Percentiles rank a stretch among this genome's conserved stretches.
phyloP scores from a whole-genome alignment of 1,140 invertebrate genomes.

The Scylla paramamosain region DNA sequence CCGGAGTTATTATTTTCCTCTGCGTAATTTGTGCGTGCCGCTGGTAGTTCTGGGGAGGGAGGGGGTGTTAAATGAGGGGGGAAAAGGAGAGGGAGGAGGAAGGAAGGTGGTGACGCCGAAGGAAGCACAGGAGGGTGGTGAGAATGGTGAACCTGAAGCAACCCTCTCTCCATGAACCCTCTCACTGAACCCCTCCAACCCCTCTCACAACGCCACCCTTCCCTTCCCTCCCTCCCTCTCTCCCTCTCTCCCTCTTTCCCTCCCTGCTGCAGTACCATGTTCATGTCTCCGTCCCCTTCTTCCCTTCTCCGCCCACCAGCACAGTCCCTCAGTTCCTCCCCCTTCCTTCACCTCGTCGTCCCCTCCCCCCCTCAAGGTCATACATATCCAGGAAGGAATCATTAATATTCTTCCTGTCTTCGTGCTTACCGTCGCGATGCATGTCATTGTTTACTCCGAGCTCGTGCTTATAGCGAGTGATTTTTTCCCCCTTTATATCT shows the following conservation, averaged over 20 bases:
- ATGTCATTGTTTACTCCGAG: not conserved
- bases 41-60: not conserved
- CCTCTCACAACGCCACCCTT: no score
- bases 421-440: not conserved
- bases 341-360: not conserved
- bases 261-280: no score
- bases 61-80: not conserved
- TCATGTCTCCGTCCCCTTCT: no score
- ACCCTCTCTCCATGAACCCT: no score
- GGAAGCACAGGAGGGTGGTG: not conserved
- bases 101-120: not conserved
- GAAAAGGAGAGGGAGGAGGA: not conserved
- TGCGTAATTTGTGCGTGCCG: not conserved
- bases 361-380: not conserved
- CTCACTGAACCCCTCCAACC: no score
- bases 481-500: not conserved
- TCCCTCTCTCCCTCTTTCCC: no score
- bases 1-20: not conserved
- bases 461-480: not conserved
- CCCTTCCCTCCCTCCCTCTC: no score
- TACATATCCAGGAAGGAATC: not conserved
- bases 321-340: not conserved
- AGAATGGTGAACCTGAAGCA: not conserved
- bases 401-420: slow-evolving; percentile 24
- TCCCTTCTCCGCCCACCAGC: not conserved